Evolutionary conservation across 92 coral and sea anemone genomes (phyloP), one percentile per base, ranked within the genome.

Genomic region (Palythoa grandis): DNA sequence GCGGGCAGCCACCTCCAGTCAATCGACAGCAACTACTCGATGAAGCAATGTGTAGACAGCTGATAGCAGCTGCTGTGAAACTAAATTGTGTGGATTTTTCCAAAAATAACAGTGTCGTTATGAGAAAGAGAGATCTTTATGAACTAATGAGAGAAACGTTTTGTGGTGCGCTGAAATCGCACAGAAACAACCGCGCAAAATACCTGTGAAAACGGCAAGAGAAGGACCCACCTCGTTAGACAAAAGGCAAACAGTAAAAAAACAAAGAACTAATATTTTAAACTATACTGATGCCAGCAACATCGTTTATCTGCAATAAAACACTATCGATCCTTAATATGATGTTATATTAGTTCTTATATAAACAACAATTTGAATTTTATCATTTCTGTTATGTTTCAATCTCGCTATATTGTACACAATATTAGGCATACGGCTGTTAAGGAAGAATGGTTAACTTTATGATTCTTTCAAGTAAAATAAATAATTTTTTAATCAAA

Each of bases 41-140:
- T 66, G 70, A 80, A 80, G 74, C 74, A 43, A 20, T 80, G 61
- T 80, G 73, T 47, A 13, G 74, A 80, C 85, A 80, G 85, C 85
- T 80, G 85, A 80, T 40, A 22, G 60, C 74, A 14, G 48, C 74
- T 22, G 74, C 74, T 5, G 40, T 20, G 56, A 77, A 77, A 52
- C 50, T 77, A 16, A 56, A 77, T 77, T 77, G 83, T 58, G 83
- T 78, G 54, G 50, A 35, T 77, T 54, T 63, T 79, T 79, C 84
- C 84, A 61, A 79, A 60, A 79, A 61, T 79, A 79, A 79, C 52
- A 75, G 84, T 54, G 83, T 77, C 56, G 83, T 77, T 47, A 63
- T 79, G 60, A 79, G 70, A 79, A 61, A 77, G 43, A 23, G 43
- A 76, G 82, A 3, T 76, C 50, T 72, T n/a, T 37, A 23, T 53